Percentiles rank a stretch among this genome's conserved stretches.
These are phyloP conservation scores for Sitophilus oryzae DNA, from an alignment of 1,140 invertebrate genomes.

Conservation along the genomic window DNA sequence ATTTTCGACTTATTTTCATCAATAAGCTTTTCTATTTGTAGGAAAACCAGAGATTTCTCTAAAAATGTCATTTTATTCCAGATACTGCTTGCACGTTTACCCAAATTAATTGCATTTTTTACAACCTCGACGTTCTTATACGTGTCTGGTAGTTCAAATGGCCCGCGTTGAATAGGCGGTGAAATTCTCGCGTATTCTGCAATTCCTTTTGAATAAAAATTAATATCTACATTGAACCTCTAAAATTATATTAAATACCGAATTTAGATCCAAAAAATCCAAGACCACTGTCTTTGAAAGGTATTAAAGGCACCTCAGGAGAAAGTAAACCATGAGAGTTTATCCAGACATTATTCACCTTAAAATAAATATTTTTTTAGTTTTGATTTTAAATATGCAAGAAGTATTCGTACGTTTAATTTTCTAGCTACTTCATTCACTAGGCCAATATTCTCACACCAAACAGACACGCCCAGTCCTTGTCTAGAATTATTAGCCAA, in stretches of 20 bases:
- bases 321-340: slow-evolving; percentile 53
- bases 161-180: too few species aligned
- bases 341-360: slow-evolving; percentile 54
- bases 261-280: slow-evolving; percentile 43
- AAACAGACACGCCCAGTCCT: slow-evolving; percentile 51
- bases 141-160: too few species aligned
- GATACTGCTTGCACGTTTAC: neutral
- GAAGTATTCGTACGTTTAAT: slow-evolving; percentile 41
- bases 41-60: too few species aligned
- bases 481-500: slow-evolving; percentile 53
- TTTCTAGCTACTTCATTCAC: slow-evolving; percentile 50
- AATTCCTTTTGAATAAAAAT: neutral
- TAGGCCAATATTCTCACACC: slow-evolving; percentile 53
- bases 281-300: slow-evolving; percentile 48
- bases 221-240: slow-evolving; percentile 1
- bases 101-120: neutral
- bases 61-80: neutral
- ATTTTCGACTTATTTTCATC: neutral
- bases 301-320: slow-evolving; percentile 49
- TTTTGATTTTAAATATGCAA: slow-evolving; percentile 4
- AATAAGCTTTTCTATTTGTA: too few species aligned
- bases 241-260: slow-evolving; percentile 30
- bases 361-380: slow-evolving; percentile 13
- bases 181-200: neutral
- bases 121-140: slow-evolving; percentile 48